phyloP scores from a whole-genome alignment of 1,140 invertebrate genomes.

The Zophobas atratus region DNA sequence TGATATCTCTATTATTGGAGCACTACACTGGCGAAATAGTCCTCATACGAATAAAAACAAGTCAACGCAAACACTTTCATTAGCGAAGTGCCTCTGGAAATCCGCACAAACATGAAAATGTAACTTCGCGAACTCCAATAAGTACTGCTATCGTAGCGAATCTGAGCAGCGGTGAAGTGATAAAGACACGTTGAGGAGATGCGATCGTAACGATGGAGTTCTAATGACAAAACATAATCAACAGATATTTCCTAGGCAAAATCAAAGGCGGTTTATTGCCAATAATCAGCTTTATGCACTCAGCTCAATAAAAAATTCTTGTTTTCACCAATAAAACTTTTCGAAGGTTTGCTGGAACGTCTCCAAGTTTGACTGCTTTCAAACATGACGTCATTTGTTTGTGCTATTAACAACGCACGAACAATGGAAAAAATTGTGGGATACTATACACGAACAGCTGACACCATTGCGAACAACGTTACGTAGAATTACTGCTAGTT shows the following conservation, averaged over 20 bases:
- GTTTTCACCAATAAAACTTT: neutral
- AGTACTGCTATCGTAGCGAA: constrained; percentile 8
- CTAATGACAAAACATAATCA: neutral
- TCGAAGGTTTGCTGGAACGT: neutral
- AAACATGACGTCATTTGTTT: neutral
- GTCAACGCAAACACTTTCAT: constrained; percentile 34
- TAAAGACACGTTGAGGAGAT: constrained; percentile 18
- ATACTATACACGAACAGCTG: neutral
- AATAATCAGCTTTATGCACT: constrained; percentile 4
- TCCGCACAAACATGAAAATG: neutral
- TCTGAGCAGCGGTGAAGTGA: constrained; percentile 2
- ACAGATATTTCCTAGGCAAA: neutral
- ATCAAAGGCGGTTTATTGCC: neutral
- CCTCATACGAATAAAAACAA: constrained; percentile 36
- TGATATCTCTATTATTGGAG: constrained; percentile 25
- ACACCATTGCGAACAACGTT: neutral
- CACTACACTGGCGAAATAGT: neutral
- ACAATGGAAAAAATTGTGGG: no score
- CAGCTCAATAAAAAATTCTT: neutral
- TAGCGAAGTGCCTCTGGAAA: constrained; percentile 12
- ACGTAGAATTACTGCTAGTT: neutral
- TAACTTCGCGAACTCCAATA: constrained; percentile 6
- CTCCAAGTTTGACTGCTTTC: neutral
- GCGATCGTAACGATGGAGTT: neutral
- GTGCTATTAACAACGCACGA: neutral